Base-by-base conservation (phyloP, 2,797 vertebrate species). In the Nannoperca australis region DNA sequence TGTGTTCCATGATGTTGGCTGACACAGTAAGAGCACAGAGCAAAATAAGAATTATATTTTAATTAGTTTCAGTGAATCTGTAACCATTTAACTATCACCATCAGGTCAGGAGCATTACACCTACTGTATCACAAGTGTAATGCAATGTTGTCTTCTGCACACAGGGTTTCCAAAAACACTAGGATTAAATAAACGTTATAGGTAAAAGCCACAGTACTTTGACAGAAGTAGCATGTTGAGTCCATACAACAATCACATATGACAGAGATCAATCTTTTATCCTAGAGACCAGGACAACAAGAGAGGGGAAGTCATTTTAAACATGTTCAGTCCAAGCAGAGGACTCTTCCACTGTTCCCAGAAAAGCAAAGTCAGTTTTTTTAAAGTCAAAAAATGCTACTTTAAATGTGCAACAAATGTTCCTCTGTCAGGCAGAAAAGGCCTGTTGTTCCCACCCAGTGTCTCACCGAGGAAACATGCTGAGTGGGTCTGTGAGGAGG, bases 341-440 rank as follows among this genome's bases (percentile, higher is more conserved):
- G 47, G 49, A 44, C 42, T 3, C 30, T 34, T 61, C 45, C 0
- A 24, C 14, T 68, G 42, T 56, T 65, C 65, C 65, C 60, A 51
- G 44, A 27, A 70, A 67, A 40, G 20, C 18, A 20, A 42, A 62
- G 68, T 56, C 64, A n/a, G n/a, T n/a, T n/a, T n/a, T n/a, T n/a
- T n/a, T n/a, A 20, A 42, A 62, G 68, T 56, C 64, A 76, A 83
- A 77, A 58, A 67, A 18, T 44, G 32, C 47, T 24, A 59, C 63
- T 24, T 79, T 38, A 47, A 73, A 64, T 67, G 7, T 40, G 62
- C 24, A 88, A 85, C 81, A 87, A 87, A 72, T 64, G 80, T 63
- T 67, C 20, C 61, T 78, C 65, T 82, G 77, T 61, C 5, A 53
- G 22, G n/a, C 27, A 71, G 45, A 59, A 53, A 70, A 55, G 2